These are phyloP conservation scores for Geococcyx californianus DNA, from an alignment of 2,113 vertebrate species.

Conservation along the genomic window DNA sequence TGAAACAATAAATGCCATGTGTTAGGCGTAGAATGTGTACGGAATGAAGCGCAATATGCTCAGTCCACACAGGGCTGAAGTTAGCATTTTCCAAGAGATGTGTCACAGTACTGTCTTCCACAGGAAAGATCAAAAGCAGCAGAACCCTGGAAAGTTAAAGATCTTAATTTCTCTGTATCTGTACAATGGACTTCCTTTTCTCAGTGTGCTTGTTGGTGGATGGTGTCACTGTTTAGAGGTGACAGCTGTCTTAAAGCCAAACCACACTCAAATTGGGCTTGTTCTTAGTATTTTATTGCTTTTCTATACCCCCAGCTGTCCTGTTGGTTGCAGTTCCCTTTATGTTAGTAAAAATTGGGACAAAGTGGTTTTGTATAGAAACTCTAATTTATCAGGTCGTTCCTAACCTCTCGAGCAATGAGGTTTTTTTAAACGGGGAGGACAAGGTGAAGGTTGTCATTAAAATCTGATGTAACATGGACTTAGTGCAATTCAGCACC, in stretches of 20 bases:
- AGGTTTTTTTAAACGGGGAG: background rate
- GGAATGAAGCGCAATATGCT: background rate
- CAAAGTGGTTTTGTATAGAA: constrained; percentile 7
- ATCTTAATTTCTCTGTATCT: background rate
- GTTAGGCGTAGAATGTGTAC: background rate
- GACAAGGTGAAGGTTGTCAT: background rate
- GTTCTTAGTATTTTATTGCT: background rate
- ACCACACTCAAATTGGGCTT: background rate
- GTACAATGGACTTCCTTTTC: background rate
- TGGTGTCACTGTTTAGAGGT: background rate
- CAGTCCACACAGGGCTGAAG: background rate
- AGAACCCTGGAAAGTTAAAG: background rate
- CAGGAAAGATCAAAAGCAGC: background rate
- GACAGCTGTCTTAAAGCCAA: background rate
- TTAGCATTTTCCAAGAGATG: background rate
- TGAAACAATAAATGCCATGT: background rate
- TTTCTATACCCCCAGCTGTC: background rate
- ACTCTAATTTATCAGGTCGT: background rate
- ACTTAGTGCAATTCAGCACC: background rate
- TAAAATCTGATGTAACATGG: background rate
- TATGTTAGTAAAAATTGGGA: constrained; percentile 11
- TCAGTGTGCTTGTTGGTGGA: background rate
- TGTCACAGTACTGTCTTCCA: background rate
- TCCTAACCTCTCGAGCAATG: background rate
- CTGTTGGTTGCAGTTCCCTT: constrained; percentile 4